Evolutionary conservation across 2,888 invertebrate species (phyloP).

Genomic region (Chouioia cunea): DNA sequence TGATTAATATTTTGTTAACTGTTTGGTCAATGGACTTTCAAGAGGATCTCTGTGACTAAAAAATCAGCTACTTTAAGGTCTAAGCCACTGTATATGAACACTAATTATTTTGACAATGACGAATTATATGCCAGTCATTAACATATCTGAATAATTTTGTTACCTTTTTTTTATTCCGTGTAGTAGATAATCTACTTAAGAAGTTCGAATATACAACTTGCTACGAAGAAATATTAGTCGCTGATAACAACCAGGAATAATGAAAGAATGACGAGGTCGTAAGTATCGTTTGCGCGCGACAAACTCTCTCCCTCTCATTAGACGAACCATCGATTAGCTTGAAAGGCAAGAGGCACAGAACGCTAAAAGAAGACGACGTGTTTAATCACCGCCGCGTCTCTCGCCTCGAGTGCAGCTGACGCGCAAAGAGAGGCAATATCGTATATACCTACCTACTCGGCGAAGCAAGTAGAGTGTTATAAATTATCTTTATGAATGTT

Average conservation of each 20-base stretch:
- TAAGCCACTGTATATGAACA: too few species aligned
- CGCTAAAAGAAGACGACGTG: slow-evolving; percentile 17
- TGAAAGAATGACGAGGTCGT: neutral
- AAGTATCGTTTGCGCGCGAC: too few species aligned
- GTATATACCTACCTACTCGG: neutral
- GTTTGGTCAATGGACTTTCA: too few species aligned
- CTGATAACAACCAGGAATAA: too few species aligned
- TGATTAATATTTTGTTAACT: too few species aligned
- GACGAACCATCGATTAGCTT: slow-evolving; percentile 13
- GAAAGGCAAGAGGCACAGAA: neutral
- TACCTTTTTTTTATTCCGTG: too few species aligned
- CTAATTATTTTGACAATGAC: slow-evolving; percentile 36
- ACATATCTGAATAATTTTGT: slow-evolving; percentile 10
- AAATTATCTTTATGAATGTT: slow-evolving; percentile 40
- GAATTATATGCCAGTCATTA: slow-evolving; percentile 24
- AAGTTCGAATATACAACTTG: too few species aligned
- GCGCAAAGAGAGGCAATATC: slow-evolving; percentile 19
- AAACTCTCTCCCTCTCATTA: neutral
- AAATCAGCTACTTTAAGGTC: too few species aligned
- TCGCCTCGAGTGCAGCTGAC: slow-evolving; percentile 1
- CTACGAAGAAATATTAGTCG: too few species aligned
- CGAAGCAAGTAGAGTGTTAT: slow-evolving; percentile 27
- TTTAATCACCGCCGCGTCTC: slow-evolving; percentile 23
- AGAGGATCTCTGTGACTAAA: too few species aligned
- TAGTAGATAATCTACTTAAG: too few species aligned